Base-by-base conservation (phyloP, 2,113 vertebrate species). In the Lophius piscatorius region DNA sequence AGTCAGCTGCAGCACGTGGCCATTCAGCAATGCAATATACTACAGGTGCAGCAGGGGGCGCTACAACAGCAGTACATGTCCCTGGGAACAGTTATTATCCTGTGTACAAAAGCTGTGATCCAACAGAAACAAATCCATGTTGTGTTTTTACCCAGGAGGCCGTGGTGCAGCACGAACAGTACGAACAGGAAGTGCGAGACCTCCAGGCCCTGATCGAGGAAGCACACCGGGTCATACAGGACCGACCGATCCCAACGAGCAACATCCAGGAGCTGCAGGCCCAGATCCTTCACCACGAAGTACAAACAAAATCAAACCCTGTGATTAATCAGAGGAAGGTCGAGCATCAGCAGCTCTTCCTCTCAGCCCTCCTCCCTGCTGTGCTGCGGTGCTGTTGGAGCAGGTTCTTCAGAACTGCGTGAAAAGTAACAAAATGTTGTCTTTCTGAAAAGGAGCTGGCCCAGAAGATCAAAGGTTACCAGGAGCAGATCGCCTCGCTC, bases 401-500 rank as follows among this genome's bases (percentile, higher is more conserved):
- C n/a, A n/a, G n/a, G n/a, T n/a, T n/a, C n/a, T n/a, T n/a, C n/a
- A n/a, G n/a, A n/a, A n/a, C n/a, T n/a, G n/a, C n/a, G 17, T 31
- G 34, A 21, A 36, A 29, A 20, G 7, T n/a, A n/a, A n/a, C n/a
- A 31, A 31, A 31, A 5, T 31, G 6, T 36, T 55, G 9, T 33
- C 10, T 31, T 69, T 78, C 63, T 82, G 82, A 42, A 42, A 82
- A 99, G 96, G 96, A 98, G 76, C 93, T 98, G 85, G 95, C 95
- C 23, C 94, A 95, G 90, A 96, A 95, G 81, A 99, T 99, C 83
- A 97, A 94, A 82, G 94, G 94, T 46, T 98, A 98, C 90, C 96
- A 98, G 83, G 94, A 97, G 73, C 95, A 98, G 92, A 99, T 99
- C n/a, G 91, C 95, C 41, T 89, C 95, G 0, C 82, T 99, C 41